Base-by-base conservation (phyloP, 1,140 invertebrate species). In the Tenebrio molitor region DNA sequence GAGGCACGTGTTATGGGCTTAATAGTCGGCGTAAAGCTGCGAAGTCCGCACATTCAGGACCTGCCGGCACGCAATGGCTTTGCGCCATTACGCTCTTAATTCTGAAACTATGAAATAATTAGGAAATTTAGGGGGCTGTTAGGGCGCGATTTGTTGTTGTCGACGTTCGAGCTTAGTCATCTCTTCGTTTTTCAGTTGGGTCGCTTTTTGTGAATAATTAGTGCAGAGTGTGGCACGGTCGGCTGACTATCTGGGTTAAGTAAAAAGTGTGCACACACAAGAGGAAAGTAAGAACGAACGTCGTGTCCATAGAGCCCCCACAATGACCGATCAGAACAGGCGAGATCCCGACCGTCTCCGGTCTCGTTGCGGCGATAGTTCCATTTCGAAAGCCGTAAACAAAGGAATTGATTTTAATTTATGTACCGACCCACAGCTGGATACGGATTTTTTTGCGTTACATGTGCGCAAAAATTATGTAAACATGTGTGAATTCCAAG, bases 401-500 rank as follows among this genome's bases (percentile, higher is more conserved):
- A 50, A 50, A 50, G 44, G 17, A 50, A 50, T 50, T 50, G 44
- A 19, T 21, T 50, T 50, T 50, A 50, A 50, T 50, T 17, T 50
- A 50, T 50, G 44, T 50, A 50, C 44, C 44, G 44, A 50, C 44
- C 44, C 44, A 50, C 44, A 50, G 44, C 44, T 50, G 16, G 3
- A 50, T 21, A 8, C 44, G 16, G 44, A 50, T 50, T 50, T 50
- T 50, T 58, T 29, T 14, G 10, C 19, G 6, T 12, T n/a, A 53
- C 46, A 53, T 53, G 46, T 53, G 46, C 23, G 21, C 50, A 12
- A 25, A 58, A 58, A 58, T 58, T 58, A 29, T 58, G 50, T 29
- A 58, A 58, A 58, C 50, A 58, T 29, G 50, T 58, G 44, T 50
- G 44, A 50, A 50, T 50, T 29, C 15, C 50, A 58, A 58, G 50